Evolutionary conservation across 2,113 vertebrate genomes (phyloP).

Genomic region (Amia ocellicauda): DNA sequence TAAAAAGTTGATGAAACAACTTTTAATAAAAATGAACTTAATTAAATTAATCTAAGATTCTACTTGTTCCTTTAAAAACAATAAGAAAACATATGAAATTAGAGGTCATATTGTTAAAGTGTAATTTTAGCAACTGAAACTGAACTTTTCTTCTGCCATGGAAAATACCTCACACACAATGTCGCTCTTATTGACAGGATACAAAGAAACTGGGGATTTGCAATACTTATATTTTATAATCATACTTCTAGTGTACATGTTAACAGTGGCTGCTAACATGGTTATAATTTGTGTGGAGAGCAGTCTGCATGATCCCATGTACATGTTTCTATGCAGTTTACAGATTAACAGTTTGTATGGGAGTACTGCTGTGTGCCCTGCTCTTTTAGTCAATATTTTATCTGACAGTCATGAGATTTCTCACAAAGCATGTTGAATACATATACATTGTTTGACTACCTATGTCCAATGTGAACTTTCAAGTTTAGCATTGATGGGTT

Average conservation of each 20-base stretch:
- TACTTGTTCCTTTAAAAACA: too few species aligned
- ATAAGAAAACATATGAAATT: too few species aligned
- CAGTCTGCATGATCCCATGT: not conserved
- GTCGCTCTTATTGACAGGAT: not conserved
- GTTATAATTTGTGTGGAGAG: not conserved
- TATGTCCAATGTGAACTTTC: not conserved
- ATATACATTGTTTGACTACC: not conserved
- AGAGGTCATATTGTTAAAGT: too few species aligned
- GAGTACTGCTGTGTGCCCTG: not conserved
- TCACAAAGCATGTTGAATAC: not conserved
- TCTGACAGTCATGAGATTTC: not conserved
- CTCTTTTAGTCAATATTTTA: not conserved
- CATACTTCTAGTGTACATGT: not conserved
- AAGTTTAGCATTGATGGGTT: not conserved
- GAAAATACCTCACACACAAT: not conserved
- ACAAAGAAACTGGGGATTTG: not conserved
- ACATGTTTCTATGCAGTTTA: not conserved
- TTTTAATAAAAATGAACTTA: too few species aligned
- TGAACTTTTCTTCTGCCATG: not conserved
- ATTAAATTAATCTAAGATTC: too few species aligned
- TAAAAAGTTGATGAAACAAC: too few species aligned
- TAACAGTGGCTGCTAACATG: not conserved
- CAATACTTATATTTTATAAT: not conserved
- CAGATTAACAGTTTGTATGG: not conserved
- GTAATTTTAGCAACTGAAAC: too few species aligned